Evolutionary conservation across 2,113 vertebrate species (phyloP), one percentile per base, ranked within the genome.

Genomic region (Cricetomys ansorgei): DNA sequence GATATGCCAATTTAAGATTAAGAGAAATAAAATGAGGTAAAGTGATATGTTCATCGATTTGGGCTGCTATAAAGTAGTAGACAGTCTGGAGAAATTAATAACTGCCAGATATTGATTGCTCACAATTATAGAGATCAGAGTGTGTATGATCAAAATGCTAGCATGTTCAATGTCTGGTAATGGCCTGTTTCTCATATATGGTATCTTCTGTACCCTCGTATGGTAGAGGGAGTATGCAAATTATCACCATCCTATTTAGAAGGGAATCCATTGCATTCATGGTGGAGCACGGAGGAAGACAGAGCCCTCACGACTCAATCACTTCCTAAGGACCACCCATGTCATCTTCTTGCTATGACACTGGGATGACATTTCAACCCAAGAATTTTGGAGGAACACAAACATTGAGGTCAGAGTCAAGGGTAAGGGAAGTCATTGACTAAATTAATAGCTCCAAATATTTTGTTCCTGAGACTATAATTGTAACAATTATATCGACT

Each of bases 1-100:
- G 40, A 12, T 37, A 48, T 50, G 13, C 37, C 16, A 2, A 34
- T 55, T 43, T 69, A 72, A 80, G 40, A 81, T 23, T 6, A 10
- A 89, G 70, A 94, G 34, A 89, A 94, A 31, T 94, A 40, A 69
- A 94, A 91, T 27, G 5, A 86, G 5, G 5, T 27, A 48, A 91
- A 53, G n/a, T 50, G 53, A 4, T 50, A 5, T 83, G 23, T 43
- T 59, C 3, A 29, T 53, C 7, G 29, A 45, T 79, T 76, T 43
- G n/a, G 37, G 13, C 2, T 80, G 31, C 29, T 64, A n/a, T 31
- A 53, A 79, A 48, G 17, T 62, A 85, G 43, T 31, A 29, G 9
- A 27, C 53, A 53, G 13, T 7, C 7, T 62, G 19, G 55, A 9
- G n/a, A 70, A 77, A 45, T 94, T 48, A 80, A 34, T 34, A 81